These are phyloP conservation scores for Paralichthys olivaceus DNA, from an alignment of 2,113 vertebrate genomes.

Conservation along the genomic window DNA sequence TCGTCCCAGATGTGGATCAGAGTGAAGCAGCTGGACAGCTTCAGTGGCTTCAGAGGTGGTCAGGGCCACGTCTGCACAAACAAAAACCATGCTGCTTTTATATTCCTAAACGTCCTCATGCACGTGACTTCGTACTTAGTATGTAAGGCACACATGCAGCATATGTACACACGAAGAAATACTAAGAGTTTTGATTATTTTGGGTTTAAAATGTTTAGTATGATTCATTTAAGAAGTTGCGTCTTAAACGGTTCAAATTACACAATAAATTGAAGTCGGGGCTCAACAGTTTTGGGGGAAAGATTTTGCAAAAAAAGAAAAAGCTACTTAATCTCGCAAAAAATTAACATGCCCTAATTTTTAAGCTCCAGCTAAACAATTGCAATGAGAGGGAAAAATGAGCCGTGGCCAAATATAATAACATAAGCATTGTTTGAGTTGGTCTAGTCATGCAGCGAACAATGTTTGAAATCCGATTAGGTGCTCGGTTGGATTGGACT, in stretches of 20 bases:
- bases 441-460: constrained; percentile 12
- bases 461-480: constrained; percentile 37
- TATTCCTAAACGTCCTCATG: constrained; percentile 3
- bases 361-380: constrained; percentile 16
- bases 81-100: constrained; percentile 27
- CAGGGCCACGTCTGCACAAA: constrained; percentile 60
- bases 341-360: constrained; percentile 40
- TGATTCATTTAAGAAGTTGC: constrained; percentile 29
- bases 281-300: constrained; percentile 19
- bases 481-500: constrained; percentile 20
- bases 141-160: neutral
- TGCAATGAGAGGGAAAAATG: constrained; percentile 5
- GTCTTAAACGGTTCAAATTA: constrained; percentile 35
- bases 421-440: constrained; percentile 50
- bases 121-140: constrained; percentile 15
- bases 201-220: constrained; percentile 5
- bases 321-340: constrained; percentile 2
- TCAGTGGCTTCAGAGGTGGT: constrained; percentile 51
- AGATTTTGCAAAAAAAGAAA: neutral
- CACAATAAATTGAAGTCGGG: constrained; percentile 31
- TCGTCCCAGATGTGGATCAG: constrained; percentile 72
- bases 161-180: neutral
- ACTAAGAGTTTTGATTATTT: constrained; percentile 23
- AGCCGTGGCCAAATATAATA: constrained; percentile 32
- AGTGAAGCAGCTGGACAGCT: constrained; percentile 72